Percentiles rank a stretch among this genome's conserved stretches.
phyloP scores from a whole-genome alignment of 23 tunicate genomes.

The Trididemnum clinides region DNA sequence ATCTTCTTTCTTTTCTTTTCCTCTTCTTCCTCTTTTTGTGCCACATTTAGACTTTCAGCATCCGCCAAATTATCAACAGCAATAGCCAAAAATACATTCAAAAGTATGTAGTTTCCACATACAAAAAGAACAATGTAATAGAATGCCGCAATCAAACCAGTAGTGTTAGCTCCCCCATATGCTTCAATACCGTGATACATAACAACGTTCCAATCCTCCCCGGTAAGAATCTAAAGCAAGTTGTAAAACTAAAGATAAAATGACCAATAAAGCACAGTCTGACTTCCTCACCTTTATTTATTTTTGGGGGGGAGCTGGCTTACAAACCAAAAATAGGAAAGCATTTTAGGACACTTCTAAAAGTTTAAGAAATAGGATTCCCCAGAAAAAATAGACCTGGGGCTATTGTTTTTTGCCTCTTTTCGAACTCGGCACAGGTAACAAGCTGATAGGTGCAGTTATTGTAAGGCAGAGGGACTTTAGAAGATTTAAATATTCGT shows the following conservation, averaged over 20 bases:
- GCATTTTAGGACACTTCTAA: too few relatives aligned
- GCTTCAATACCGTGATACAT: slow-evolving; percentile 97
- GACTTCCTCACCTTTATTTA: too few relatives aligned
- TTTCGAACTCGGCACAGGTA: too few relatives aligned
- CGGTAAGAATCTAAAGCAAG: slow-evolving; percentile 81
- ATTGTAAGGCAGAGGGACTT: too few relatives aligned
- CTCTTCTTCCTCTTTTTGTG: slow-evolving; percentile 95
- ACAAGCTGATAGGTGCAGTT: too few relatives aligned
- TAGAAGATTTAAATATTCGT: too few relatives aligned
- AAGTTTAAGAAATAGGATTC: too few relatives aligned
- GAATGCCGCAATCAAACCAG: slow-evolving; percentile 61
- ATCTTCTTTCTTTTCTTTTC: slow-evolving; percentile 87
- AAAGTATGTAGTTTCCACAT: slow-evolving; percentile 94
- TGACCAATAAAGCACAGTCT: too few relatives aligned
- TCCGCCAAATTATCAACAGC: slow-evolving; percentile 99
- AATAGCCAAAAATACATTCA: slow-evolving; percentile 99
- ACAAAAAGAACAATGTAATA: slow-evolving; percentile 91
- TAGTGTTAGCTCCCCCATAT: slow-evolving; percentile 83
- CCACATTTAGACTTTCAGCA: slow-evolving; percentile 84
- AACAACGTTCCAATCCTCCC: slow-evolving; percentile 99
- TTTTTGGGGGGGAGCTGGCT: too few relatives aligned
- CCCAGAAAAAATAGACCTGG: too few relatives aligned
- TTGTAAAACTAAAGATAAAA: not conserved
- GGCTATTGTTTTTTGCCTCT: too few relatives aligned
- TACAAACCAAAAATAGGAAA: too few relatives aligned